Conservation (phyloP, 2,888 invertebrate species). For the Eristalinus sepulchralis region DNA sequence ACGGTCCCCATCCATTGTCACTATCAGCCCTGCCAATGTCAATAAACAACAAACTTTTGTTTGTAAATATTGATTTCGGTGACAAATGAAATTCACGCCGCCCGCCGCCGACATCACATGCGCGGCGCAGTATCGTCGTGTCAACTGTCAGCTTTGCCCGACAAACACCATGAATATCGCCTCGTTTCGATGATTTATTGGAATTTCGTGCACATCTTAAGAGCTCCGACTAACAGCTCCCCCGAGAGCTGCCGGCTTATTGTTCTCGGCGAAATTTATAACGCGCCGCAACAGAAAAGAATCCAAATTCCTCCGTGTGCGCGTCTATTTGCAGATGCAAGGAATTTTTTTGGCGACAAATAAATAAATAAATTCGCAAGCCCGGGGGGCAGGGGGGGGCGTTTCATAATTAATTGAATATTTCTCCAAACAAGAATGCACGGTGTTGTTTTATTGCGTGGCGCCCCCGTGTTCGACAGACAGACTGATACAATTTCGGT, state of each 20-base stretch:
- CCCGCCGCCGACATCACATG: background rate
- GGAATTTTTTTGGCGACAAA: background rate
- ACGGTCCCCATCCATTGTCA: background rate
- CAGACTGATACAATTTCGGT: background rate
- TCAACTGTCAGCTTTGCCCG: slow-evolving; percentile 8
- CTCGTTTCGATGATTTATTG: slow-evolving; percentile 10
- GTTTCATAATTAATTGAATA: background rate
- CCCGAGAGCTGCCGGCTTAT: background rate
- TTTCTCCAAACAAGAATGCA: background rate
- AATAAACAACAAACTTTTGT: background rate
- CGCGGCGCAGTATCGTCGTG: background rate
- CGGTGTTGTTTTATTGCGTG: background rate
- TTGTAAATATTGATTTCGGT: background rate
- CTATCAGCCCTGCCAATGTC: background rate
- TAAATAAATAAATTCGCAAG: background rate
- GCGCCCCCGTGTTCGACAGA: background rate
- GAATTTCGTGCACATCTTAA: slow-evolving; percentile 18
- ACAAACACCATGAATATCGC: background rate
- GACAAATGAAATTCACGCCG: background rate
- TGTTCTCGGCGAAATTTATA: background rate
- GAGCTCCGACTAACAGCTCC: background rate
- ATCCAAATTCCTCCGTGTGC: background rate
- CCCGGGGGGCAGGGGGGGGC: background rate
- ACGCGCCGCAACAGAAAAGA: background rate
- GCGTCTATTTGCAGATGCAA: background rate